phyloP scores from a whole-genome alignment of 2,888 invertebrate genomes.

The Mellilla xanthometata region DNA sequence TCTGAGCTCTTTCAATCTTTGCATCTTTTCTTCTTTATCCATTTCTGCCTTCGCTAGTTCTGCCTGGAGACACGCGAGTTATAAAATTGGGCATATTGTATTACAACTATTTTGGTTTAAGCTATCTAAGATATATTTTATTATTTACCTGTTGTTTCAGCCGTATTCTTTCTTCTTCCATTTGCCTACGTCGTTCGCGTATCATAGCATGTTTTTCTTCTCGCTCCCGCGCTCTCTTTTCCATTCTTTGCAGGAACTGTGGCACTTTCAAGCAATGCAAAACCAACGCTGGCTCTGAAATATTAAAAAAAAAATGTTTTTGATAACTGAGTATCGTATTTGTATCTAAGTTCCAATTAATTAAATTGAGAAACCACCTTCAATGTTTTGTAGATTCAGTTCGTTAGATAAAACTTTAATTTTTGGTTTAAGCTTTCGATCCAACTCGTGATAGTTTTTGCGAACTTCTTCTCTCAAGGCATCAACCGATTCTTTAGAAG shows the following conservation, averaged over 20 bases:
- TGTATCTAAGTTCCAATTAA: background rate
- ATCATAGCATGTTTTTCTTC: constrained; percentile 79
- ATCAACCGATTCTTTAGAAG: constrained; percentile 82
- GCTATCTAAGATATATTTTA: no score
- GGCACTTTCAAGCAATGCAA: constrained; percentile 83
- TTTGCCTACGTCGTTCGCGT: constrained; percentile 69
- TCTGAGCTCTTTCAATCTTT: constrained; percentile 82
- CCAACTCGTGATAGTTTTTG: constrained; percentile 79
- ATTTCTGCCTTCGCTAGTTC: constrained; percentile 76
- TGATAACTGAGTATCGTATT: background rate
- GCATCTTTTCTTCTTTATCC: constrained; percentile 84
- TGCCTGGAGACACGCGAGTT: constrained; percentile 46
- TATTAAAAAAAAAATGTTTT: background rate
- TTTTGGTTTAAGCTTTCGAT: constrained; percentile 80
- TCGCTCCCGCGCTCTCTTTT: constrained; percentile 86
- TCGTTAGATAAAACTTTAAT: constrained; percentile 78
- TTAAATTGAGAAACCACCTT: constrained; percentile 48
- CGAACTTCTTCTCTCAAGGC: constrained; percentile 82
- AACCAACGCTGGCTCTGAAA: constrained; percentile 64
- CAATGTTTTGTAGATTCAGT: constrained; percentile 65
- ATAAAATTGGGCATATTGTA: no score
- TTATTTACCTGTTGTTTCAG: constrained; percentile 69
- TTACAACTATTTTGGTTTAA: no score
- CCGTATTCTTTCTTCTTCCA: constrained; percentile 72
- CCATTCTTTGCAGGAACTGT: constrained; percentile 87